phyloP scores from a whole-genome alignment of 2,113 vertebrate species.

The Dromaius novaehollandiae region DNA sequence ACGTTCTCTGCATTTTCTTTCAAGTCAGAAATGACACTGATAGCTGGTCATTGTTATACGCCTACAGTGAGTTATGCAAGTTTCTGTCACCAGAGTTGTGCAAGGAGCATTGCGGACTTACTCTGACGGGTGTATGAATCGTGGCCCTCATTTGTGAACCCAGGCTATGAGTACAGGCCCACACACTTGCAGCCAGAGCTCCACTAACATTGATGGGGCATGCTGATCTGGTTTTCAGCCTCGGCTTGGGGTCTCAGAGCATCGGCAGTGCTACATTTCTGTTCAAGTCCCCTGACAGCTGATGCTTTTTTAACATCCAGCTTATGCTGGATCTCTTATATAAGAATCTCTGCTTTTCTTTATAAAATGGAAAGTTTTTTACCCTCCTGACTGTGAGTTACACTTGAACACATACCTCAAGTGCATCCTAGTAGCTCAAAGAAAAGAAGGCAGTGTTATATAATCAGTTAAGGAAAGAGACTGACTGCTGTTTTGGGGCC shows the following conservation, averaged over 20 bases:
- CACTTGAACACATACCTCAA: not conserved
- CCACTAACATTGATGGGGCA: rapidly evolving
- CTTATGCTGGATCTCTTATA: not conserved
- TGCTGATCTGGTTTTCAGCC: not conserved
- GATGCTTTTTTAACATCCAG: not conserved
- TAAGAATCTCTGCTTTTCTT: not conserved
- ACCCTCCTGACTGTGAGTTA: not conserved
- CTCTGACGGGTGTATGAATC: not conserved
- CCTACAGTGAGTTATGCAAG: not conserved
- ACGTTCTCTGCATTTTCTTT: not conserved
- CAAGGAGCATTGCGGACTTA: not conserved
- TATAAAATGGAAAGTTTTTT: not conserved
- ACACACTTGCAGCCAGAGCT: not conserved
- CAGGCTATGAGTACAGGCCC: not conserved
- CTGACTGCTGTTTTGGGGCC: not conserved
- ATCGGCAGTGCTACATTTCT: not conserved
- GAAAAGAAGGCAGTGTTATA: not conserved
- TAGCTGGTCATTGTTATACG: not conserved
- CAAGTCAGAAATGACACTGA: not conserved
- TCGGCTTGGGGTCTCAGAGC: not conserved
- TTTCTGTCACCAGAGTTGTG: not conserved
- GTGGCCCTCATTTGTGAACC: not conserved
- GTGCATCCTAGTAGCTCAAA: not conserved
- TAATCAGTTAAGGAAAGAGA: not conserved
- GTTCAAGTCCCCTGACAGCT: not conserved